Conservation (phyloP, 2,888 invertebrate genomes). For the Anagyrus pseudococci region DNA sequence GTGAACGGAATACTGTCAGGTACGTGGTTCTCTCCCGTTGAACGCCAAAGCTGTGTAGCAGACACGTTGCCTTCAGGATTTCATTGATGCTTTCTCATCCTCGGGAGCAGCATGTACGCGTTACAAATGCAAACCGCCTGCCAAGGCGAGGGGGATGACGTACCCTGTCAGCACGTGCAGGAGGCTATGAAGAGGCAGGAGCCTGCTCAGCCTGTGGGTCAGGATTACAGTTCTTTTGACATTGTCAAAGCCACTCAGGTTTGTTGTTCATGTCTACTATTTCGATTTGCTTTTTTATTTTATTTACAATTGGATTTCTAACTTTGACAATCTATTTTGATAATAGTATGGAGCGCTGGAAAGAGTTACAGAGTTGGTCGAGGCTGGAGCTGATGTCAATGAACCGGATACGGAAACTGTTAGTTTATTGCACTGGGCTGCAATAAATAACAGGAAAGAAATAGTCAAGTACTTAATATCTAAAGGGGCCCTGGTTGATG, state of each 20-base stretch:
- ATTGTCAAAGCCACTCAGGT: slow-evolving; percentile 95
- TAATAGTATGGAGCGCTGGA: slow-evolving; percentile 84
- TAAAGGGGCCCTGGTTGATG: slow-evolving; percentile 89
- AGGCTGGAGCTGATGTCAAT: slow-evolving; percentile 93
- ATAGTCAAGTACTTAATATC: slow-evolving; percentile 88
- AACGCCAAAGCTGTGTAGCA: no score
- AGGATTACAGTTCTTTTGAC: slow-evolving; percentile 83
- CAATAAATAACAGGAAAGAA: slow-evolving; percentile 95
- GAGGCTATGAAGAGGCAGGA: slow-evolving; percentile 51
- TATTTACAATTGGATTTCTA: no score
- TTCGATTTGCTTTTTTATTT: no score
- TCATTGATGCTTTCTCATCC: no score
- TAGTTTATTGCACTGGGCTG: slow-evolving; percentile 98
- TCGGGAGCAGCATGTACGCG: slow-evolving; percentile 54
- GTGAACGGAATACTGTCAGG: no score
- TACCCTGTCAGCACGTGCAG: slow-evolving; percentile 49
- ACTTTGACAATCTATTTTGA: no score
- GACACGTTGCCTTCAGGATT: no score
- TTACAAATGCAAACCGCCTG: slow-evolving; percentile 58
- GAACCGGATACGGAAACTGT: slow-evolving; percentile 94
- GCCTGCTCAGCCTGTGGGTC: slow-evolving; percentile 53
- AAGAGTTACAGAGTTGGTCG: slow-evolving; percentile 84
- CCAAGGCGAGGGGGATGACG: slow-evolving; percentile 55
- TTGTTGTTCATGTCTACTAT: no score
- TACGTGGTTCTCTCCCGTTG: no score